Evolutionary conservation across 1,140 invertebrate species (phyloP), one percentile per base, ranked within the genome.

Genomic region (Caerostris darwini): DNA sequence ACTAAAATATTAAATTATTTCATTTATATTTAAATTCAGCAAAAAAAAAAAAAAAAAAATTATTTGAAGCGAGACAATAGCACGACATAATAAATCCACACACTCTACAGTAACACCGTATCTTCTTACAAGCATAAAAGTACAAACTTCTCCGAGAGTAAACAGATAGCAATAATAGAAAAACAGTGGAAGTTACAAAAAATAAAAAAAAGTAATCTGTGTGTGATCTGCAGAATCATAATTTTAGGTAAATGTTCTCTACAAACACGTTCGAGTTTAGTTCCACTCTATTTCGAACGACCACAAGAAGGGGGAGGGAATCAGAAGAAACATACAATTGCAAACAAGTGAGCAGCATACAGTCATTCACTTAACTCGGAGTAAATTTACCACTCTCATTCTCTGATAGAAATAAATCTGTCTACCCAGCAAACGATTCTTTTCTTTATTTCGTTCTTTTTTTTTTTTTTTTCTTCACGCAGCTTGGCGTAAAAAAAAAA

Each of bases 351-450:
- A 58, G 54, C 82, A 58, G 54, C 61, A 77, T 50, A 77, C 69
- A 77, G 61, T 67, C 61, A 50, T 77, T 77, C 71, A 50, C 71
- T 77, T 50, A 77, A 77, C 71, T 77, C 71, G 10, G 53, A 77
- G 88, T 88, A 88, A 88, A 88, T 88, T 67, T 88, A 88, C 86
- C 59, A 88, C 19, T 53, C 58, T 53, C 7, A 50, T 59, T 61
- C 67, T 50, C 58, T 67, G 58, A 53, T 54, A 50, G 86, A 58
- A 90, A 90, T 90, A 90, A 90, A 90, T 90, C 64, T 90, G 69
- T 59, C 67, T 90, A 17, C 59, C 34, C 12, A 5, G 56, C 57
- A 34, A 19, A 7, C 3, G 67, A 53, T 61, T 57, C 34, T 90
- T 57, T 71, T 54, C 56, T 85, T 56, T 85, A 19, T 56, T 85